Evolutionary conservation across 1,140 invertebrate genomes (phyloP).

Genomic region (Gryon sp.): DNA sequence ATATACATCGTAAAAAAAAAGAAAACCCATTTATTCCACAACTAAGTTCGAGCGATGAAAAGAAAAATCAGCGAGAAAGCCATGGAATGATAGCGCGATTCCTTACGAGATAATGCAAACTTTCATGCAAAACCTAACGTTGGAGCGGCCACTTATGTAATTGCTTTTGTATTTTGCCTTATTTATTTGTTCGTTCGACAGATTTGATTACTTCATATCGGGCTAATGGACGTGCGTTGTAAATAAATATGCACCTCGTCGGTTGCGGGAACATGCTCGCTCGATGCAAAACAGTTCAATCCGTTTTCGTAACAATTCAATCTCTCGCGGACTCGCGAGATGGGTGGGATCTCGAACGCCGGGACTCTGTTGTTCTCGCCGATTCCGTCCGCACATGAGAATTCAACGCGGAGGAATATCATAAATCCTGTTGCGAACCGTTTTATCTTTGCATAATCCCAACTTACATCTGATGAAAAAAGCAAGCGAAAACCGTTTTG

Average conservation of each 20-base stretch:
- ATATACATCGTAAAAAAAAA: conserved; percentile 20
- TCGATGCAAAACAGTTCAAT: conserved; percentile 47
- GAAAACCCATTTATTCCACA: no score
- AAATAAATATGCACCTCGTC: conserved; percentile 31
- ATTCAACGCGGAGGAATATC: conserved; percentile 34
- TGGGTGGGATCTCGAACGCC: conserved; percentile 46
- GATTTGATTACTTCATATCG: conserved; percentile 58
- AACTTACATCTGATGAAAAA: conserved; percentile 28
- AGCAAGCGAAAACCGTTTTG: not conserved
- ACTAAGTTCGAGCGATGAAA: no score
- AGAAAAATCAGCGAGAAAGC: conserved; percentile 23
- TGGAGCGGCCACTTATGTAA: conserved; percentile 39
- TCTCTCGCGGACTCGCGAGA: conserved; percentile 35
- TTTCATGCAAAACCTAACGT: conserved; percentile 25
- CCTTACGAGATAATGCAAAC: conserved; percentile 33
- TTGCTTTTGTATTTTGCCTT: conserved; percentile 54
- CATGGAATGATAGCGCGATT: conserved; percentile 46
- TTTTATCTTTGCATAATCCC: conserved; percentile 48
- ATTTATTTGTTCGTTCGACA: conserved; percentile 54
- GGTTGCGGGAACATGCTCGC: conserved; percentile 31
- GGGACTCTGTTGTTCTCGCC: conserved; percentile 21
- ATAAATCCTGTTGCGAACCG: conserved; percentile 34
- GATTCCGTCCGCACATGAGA: conserved; percentile 38
- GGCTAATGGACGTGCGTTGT: conserved; percentile 47
- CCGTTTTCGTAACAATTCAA: conserved; percentile 57